phyloP scores from a whole-genome alignment of 1,140 invertebrate species.

The Ips nitidus region DNA sequence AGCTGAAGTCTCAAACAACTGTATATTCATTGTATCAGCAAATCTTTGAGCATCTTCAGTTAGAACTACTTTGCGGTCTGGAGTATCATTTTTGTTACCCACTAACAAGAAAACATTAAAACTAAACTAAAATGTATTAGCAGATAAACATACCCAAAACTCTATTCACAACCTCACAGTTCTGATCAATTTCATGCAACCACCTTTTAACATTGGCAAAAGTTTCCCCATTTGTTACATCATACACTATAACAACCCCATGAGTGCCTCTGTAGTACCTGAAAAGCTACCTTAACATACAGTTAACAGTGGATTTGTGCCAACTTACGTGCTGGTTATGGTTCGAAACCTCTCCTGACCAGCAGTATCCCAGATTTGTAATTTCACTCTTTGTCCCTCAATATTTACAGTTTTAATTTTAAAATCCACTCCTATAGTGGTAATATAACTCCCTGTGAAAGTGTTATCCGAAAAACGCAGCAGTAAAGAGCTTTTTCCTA shows the following conservation, averaged over 20 bases:
- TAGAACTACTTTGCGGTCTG: constrained; percentile 93
- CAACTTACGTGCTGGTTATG: constrained; percentile 83
- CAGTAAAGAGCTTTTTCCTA: constrained; percentile 97
- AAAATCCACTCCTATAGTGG: constrained; percentile 99
- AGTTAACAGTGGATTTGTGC: not conserved
- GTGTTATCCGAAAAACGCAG: constrained; percentile 97
- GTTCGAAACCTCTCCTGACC: constrained; percentile 94
- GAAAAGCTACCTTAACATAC: constrained; percentile 46
- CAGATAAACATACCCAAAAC: constrained; percentile 78
- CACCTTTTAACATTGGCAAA: constrained; percentile 98
- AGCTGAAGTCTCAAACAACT: constrained; percentile 97
- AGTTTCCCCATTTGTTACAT: constrained; percentile 97
- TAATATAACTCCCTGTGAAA: constrained; percentile 98
- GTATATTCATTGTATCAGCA: constrained; percentile 95
- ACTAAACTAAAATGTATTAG: not conserved
- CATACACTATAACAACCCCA: constrained; percentile 99
- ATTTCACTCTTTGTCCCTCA: constrained; percentile 92
- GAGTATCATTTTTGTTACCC: constrained; percentile 99
- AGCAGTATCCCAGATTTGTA: constrained; percentile 98
- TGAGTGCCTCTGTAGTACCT: constrained; percentile 98
- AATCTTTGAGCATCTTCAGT: constrained; percentile 97
- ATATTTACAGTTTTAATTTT: constrained; percentile 97
- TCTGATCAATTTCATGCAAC: constrained; percentile 98
- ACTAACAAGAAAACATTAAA: constrained; percentile 63
- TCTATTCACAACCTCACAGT: constrained; percentile 99